A percentile compares a stretch with the other conserved stretches of the same genome.
phyloP scores from a whole-genome alignment of 2,113 vertebrate species.

The Benitochromis conjunctus region DNA sequence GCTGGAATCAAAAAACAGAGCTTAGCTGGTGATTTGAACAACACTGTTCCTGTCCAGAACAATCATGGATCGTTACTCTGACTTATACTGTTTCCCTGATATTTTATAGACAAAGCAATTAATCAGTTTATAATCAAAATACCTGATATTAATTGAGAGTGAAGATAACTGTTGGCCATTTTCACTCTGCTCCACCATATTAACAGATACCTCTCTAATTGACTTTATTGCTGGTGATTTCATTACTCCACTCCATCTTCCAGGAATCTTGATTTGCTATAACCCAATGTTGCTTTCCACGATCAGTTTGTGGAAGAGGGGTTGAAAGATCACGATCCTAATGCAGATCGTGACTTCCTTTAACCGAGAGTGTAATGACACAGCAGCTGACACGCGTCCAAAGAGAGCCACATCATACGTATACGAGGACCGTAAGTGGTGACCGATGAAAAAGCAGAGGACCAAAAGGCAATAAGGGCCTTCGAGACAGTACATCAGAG shows the following conservation, averaged over 20 bases:
- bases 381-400: neutral
- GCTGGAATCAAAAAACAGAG: neutral
- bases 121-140: neutral
- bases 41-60: neutral
- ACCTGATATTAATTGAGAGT: neutral
- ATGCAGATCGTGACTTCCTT: neutral
- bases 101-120: neutral
- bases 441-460: neutral
- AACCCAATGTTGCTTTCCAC: neutral
- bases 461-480: neutral
- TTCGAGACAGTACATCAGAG: neutral
- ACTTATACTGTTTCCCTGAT: neutral
- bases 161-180: neutral
- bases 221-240: neutral
- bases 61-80: neutral
- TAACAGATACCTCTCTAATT: neutral
- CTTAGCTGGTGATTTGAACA: neutral
- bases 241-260: neutral
- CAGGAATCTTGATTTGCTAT: neutral
- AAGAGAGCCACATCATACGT: neutral
- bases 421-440: neutral
- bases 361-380: neutral
- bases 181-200: neutral
- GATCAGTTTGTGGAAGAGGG: neutral
- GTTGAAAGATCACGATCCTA: neutral